phyloP scores from a whole-genome alignment of 2,113 vertebrate species.

The Serinus canaria region DNA sequence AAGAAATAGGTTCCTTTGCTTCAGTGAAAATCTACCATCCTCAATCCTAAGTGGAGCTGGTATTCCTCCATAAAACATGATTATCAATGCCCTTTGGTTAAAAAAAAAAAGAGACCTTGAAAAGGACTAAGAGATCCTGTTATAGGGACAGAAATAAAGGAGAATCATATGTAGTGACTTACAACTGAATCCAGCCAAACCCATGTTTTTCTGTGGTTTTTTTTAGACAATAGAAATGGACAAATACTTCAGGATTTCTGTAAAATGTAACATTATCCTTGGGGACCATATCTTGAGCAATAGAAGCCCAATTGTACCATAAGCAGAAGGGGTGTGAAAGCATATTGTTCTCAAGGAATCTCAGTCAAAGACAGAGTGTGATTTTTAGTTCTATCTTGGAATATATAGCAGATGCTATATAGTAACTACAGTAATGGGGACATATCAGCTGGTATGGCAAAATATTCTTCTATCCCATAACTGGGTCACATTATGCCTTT shows the following conservation, averaged over 20 bases:
- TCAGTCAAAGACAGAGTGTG: not conserved
- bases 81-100: not conserved
- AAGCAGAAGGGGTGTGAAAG: not conserved
- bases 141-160: not conserved
- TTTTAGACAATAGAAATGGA: not conserved
- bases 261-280: not conserved
- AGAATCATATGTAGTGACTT: not conserved
- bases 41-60: not conserved
- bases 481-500: not conserved
- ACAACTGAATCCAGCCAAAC: not conserved
- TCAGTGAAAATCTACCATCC: not conserved
- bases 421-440: not conserved
- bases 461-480: not conserved
- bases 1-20: not conserved
- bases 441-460: not conserved
- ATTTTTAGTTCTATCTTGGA: constrained; percentile 3
- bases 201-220: not conserved
- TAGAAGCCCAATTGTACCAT: not conserved
- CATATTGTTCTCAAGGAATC: not conserved
- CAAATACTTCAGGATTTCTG: not conserved
- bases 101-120: not conserved
- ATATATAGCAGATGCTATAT: not conserved
- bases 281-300: not conserved
- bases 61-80: not conserved
- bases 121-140: not conserved